Evolutionary conservation across 2,113 vertebrate species (phyloP).

Genomic region (Lethenteron camtschaticum): DNA sequence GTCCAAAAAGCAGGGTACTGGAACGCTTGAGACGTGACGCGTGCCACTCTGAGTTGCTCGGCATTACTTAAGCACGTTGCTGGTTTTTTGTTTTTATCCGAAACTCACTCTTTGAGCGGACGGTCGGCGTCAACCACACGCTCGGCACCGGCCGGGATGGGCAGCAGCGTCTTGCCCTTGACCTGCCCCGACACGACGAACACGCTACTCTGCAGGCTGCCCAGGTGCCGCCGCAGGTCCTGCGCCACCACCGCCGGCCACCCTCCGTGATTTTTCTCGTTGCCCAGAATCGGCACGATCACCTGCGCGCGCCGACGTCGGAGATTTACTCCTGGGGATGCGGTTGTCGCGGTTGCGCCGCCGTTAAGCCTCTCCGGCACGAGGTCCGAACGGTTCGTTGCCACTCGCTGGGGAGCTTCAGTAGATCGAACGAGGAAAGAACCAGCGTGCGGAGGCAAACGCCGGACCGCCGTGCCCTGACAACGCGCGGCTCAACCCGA

Average conservation of each 20-base stretch:
- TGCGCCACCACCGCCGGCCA: slow-evolving; percentile 50
- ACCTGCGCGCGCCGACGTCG: slow-evolving; percentile 23
- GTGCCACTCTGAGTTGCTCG: neutral
- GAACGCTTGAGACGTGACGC: neutral
- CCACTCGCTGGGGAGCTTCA: neutral
- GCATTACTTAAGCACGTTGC: neutral
- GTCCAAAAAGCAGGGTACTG: neutral
- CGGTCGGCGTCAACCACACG: slow-evolving; percentile 21
- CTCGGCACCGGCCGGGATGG: slow-evolving; percentile 35
- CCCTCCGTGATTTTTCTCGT: slow-evolving; percentile 33
- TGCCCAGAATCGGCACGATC: slow-evolving; percentile 39
- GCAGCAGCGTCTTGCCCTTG: slow-evolving; percentile 54
- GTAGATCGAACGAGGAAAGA: neutral
- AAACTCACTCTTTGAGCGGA: neutral
- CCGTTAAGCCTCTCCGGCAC: neutral
- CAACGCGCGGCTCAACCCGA: no score
- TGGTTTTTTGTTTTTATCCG: neutral
- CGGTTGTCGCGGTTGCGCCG: neutral
- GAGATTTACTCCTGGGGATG: no score
- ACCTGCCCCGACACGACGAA: slow-evolving; percentile 38
- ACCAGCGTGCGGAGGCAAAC: no score
- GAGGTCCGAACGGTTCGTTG: neutral
- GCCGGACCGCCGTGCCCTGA: no score
- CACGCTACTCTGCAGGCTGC: slow-evolving; percentile 31
- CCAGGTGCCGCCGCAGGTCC: slow-evolving; percentile 34